Conservation (phyloP, 2,797 vertebrate species). For the Oreochromis grahami region DNA sequence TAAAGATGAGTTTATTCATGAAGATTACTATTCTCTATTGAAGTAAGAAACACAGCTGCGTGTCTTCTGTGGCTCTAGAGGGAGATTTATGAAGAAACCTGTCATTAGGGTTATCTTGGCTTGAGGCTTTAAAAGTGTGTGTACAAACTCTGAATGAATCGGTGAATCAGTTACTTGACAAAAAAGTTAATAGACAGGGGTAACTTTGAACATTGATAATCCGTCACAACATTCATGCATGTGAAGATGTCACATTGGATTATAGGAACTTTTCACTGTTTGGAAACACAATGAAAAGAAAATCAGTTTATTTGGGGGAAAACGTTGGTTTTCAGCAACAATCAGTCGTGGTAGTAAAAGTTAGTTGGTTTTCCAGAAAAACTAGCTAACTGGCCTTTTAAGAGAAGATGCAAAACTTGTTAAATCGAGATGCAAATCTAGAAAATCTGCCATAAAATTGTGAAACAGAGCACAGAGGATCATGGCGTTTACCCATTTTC, state of each 20-base stretch:
- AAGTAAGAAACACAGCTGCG: not conserved
- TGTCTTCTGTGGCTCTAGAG: not conserved
- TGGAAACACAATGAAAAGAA: not conserved
- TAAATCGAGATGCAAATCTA: not conserved
- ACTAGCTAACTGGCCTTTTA: too few relatives aligned
- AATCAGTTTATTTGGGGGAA: fast-evolving
- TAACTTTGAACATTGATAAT: not conserved
- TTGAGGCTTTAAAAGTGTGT: not conserved
- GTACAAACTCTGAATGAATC: not conserved
- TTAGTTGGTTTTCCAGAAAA: not conserved
- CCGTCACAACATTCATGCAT: too few relatives aligned
- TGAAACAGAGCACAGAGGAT: not conserved
- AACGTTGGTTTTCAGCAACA: not conserved
- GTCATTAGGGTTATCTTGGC: not conserved
- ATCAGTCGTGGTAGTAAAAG: not conserved
- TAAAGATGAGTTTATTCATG: not conserved
- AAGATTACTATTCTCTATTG: not conserved
- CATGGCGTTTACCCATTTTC: not conserved
- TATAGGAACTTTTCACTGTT: not conserved
- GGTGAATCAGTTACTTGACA: fast-evolving
- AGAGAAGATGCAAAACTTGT: not conserved
- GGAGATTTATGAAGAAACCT: not conserved
- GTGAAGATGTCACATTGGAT: not conserved
- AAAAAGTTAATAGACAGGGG: not conserved
- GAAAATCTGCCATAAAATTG: not conserved